These are phyloP conservation scores for Trissonchulus latispiculum DNA, from an alignment of 2,888 invertebrate genomes.

Conservation along the genomic window DNA sequence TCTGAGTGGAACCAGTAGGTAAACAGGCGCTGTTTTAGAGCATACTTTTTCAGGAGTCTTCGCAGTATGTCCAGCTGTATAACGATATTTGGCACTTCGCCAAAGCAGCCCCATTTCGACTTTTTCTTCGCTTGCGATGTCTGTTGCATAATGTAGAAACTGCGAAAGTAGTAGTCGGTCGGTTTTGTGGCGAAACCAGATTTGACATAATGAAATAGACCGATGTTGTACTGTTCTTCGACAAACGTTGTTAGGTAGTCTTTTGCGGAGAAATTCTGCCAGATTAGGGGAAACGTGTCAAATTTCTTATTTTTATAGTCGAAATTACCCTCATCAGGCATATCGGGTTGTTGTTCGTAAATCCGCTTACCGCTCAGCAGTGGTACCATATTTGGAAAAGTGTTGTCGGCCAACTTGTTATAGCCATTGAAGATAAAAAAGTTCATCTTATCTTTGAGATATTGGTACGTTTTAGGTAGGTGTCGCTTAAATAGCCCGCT, in stretches of 20 bases:
- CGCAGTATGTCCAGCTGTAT: background rate
- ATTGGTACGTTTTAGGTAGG: background rate
- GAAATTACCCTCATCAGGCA: background rate
- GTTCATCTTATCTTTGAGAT: background rate
- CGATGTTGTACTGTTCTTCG: conserved; percentile 17
- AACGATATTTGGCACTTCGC: background rate
- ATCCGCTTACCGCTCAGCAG: conserved; percentile 11
- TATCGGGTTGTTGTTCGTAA: background rate
- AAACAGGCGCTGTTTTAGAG: background rate
- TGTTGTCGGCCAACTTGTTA: conserved; percentile 15
- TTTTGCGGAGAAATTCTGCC: conserved; percentile 16
- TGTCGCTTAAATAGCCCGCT: background rate
- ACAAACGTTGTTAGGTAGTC: conserved; percentile 19
- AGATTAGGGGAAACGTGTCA: conserved; percentile 16
- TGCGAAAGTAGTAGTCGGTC: background rate
- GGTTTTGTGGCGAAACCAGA: background rate
- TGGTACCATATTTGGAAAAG: conserved; percentile 21
- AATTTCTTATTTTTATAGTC: background rate
- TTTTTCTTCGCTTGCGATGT: background rate
- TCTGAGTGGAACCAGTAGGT: background rate
- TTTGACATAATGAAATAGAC: conserved; percentile 15
- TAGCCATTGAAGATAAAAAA: background rate
- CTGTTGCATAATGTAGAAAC: background rate
- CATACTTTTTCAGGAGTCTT: background rate
- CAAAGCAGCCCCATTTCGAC: background rate